A percentile compares a stretch with the other conserved stretches of the same genome.
These are phyloP conservation scores for Caradrina clavipalpis DNA, from an alignment of 2,888 invertebrate genomes.

Conservation along the genomic window DNA sequence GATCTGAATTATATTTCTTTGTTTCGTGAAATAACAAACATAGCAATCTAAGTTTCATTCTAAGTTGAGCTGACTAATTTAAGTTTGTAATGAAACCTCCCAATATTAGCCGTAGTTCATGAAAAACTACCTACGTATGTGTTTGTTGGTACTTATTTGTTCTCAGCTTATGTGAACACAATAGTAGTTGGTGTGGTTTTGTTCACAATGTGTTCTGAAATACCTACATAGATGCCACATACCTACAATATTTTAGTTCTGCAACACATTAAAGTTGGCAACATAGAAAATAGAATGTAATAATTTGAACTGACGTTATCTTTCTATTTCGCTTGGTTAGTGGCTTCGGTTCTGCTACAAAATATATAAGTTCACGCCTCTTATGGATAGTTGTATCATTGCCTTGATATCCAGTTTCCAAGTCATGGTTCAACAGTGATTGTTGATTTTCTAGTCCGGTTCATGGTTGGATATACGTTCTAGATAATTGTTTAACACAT, in stretches of 20 bases:
- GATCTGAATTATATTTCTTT: background rate
- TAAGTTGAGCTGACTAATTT: background rate
- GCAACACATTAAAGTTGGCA: slow-evolving; percentile 30
- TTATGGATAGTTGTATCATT: background rate
- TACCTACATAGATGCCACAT: slow-evolving; percentile 1
- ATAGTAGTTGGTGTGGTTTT: background rate
- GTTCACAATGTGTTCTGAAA: slow-evolving; percentile 20
- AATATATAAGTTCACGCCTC: slow-evolving; percentile 38
- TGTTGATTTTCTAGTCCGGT: background rate
- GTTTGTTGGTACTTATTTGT: too few species aligned
- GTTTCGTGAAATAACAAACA: background rate
- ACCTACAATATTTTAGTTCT: slow-evolving; percentile 27
- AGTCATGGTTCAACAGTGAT: background rate
- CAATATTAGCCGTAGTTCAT: background rate
- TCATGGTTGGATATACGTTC: background rate
- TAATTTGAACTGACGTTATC: slow-evolving; percentile 51
- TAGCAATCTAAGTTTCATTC: background rate
- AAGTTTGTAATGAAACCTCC: slow-evolving; percentile 20
- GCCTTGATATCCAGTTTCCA: background rate
- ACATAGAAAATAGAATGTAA: slow-evolving; percentile 40
- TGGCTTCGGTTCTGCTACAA: slow-evolving; percentile 12
- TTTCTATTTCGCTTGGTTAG: slow-evolving; percentile 41
- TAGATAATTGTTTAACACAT: background rate
- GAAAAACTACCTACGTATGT: too few species aligned
- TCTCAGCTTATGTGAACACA: background rate